phyloP scores from a whole-genome alignment of 2,797 vertebrate genomes.

The Hemibagrus guttatus region DNA sequence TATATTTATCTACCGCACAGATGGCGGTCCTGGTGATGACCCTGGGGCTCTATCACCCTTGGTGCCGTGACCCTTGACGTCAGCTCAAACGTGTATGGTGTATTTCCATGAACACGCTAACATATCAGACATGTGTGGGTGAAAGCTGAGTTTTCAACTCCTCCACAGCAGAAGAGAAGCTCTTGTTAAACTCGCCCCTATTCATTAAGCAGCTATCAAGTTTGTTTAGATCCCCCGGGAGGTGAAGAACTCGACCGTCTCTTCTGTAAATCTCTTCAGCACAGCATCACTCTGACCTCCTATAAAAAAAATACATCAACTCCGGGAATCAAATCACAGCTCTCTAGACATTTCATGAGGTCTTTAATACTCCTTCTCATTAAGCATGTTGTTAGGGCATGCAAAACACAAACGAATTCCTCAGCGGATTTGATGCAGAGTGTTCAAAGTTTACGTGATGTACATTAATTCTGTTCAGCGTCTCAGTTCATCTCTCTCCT shows the following conservation, averaged over 20 bases:
- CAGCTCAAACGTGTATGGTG: neutral
- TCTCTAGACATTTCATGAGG: neutral
- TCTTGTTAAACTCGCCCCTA: no score
- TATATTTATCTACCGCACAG: neutral
- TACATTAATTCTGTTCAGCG: constrained; percentile 42
- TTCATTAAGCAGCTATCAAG: neutral
- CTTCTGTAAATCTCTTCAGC: neutral
- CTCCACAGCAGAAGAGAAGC: neutral
- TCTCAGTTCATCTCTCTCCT: constrained; percentile 42
- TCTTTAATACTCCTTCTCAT: constrained; percentile 40
- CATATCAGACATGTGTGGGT: neutral
- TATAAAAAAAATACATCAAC: neutral
- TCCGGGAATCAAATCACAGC: neutral
- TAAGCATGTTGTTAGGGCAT: constrained; percentile 13
- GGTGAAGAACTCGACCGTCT: neutral
- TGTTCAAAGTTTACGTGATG: constrained; percentile 49
- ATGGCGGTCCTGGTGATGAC: neutral
- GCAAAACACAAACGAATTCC: constrained; percentile 36
- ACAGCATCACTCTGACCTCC: neutral
- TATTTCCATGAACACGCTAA: neutral
- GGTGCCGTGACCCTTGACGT: neutral
- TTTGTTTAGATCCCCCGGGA: neutral
- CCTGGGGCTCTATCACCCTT: neutral
- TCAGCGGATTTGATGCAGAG: constrained; percentile 31
- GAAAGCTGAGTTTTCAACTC: neutral